Percentiles rank a stretch among this genome's conserved stretches.
phyloP scores from a whole-genome alignment of 2,888 invertebrate species.

The Maniola hyperantus region DNA sequence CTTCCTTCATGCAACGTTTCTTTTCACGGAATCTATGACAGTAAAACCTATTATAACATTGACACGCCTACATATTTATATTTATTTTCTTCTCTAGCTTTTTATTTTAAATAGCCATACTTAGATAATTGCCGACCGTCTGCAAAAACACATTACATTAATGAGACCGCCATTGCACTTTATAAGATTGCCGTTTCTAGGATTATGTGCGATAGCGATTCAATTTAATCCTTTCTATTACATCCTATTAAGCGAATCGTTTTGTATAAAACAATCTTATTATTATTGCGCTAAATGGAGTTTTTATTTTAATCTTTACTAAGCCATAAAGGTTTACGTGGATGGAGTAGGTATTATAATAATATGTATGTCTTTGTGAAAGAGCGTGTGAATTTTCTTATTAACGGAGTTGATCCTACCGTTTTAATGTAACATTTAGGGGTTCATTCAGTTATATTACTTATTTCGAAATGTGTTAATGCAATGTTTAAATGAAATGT shows the following conservation, averaged over 20 bases:
- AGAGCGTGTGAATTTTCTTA: conserved; percentile 13
- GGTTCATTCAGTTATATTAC: conserved; percentile 3
- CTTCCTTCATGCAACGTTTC: no score
- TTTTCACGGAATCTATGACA: no score
- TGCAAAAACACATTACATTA: conserved; percentile 40
- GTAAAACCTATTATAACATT: no score
- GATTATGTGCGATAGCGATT: conserved; percentile 14
- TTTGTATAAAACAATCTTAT: conserved; percentile 13
- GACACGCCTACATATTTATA: no score
- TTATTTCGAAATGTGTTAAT: not conserved
- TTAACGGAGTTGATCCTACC: not conserved
- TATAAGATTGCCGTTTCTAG: conserved; percentile 24
- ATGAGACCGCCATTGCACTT: conserved; percentile 39
- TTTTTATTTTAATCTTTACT: conserved; percentile 12
- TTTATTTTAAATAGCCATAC: not conserved
- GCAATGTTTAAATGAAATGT: not conserved
- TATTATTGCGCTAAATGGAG: conserved; percentile 4
- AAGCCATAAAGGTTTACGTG: conserved; percentile 1
- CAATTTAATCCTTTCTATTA: conserved; percentile 28
- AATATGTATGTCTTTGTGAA: not conserved
- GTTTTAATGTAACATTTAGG: not conserved
- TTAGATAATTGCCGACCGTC: conserved; percentile 15
- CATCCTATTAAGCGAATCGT: conserved; percentile 20
- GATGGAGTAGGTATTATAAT: not conserved
- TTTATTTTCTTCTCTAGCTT: not conserved